These are phyloP conservation scores for Phylloscopus collybita DNA, from an alignment of 2,797 vertebrate species.

Conservation along the genomic window DNA sequence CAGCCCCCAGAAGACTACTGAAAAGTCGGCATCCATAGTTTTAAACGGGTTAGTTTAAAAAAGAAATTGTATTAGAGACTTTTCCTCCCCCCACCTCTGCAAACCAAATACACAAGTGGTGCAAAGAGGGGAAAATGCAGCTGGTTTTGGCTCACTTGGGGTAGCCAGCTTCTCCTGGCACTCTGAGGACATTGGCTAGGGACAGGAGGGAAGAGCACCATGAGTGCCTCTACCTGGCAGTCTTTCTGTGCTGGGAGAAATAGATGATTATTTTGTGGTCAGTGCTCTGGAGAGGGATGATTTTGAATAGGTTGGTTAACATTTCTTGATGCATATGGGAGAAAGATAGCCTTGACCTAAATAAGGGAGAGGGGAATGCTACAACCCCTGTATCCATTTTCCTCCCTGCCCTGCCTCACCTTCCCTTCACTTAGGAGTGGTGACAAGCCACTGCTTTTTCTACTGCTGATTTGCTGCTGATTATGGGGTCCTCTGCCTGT, in stretches of 20 bases:
- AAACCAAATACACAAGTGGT: slow-evolving; percentile 24
- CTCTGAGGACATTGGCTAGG: accelerated
- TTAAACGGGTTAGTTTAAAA: slow-evolving; percentile 66
- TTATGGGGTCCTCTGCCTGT: background rate
- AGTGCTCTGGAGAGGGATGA: background rate
- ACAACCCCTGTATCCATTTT: background rate
- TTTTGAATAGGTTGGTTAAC: background rate
- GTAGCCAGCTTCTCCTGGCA: background rate
- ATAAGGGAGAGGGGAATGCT: background rate
- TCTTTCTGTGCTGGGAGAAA: background rate
- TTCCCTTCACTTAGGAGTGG: background rate
- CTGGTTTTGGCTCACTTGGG: background rate
- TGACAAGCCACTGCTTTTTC: background rate
- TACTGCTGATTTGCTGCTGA: background rate
- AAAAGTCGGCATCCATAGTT: slow-evolving; percentile 52
- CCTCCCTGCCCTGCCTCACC: background rate
- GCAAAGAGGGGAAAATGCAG: background rate
- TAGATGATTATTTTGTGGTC: background rate
- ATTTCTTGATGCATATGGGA: background rate
- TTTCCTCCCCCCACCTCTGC: background rate
- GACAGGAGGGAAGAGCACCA: background rate
- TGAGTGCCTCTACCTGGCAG: background rate
- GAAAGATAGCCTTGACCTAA: background rate
- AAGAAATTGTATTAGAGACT: slow-evolving; percentile 57
- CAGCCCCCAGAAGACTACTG: slow-evolving; percentile 66